Evolutionary conservation across 1,140 invertebrate species (phyloP), one percentile per base, ranked within the genome.

Genomic region (Zaprionus nigranus): DNA sequence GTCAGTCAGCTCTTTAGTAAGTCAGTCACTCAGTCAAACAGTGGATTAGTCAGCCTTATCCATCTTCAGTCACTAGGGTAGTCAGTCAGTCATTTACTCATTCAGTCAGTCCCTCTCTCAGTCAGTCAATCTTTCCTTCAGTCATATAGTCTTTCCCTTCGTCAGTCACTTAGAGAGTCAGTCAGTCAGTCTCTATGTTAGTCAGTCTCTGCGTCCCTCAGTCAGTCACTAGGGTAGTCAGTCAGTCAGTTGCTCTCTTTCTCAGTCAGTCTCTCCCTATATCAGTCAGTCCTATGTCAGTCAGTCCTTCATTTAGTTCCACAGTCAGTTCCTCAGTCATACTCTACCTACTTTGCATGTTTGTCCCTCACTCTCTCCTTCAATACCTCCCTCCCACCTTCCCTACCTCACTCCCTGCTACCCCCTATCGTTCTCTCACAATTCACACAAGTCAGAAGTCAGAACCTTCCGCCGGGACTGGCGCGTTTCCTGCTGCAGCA

Each of bases 401-500:
- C 30, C 9, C 9, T 30, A 30, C 9, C 30, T 30, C 30, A 11
- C 30, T 34, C 0, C 30, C 9, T 11, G 3, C 30, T 9, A 34
- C 30, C 30, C 30, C 30, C 9, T 11, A 34, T 34, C 30, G 30
- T 9, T 34, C 30, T 34, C 9, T 34, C 30, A 34, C 30, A 34
- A 34, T 34, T 34, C 30, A 34, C 49, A 30, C 36, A 49, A 49
- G 38, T 61, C 51, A 51, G n/a, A 56, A 58, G 61, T 65, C 62
- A 58, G n/a, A 66, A 72, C 54, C 69, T 66, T 69, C 53, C 65
- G 56, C 15, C 66, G 36, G n/a, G 34, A n/a, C 36, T 71, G 34
- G 3, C 67, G 43, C 36, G 53, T 75, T 71, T 76, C 67, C 68
- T 59, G 61, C 26, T 17, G 20, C 64, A 46, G 53, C 53, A 28